A percentile compares a stretch with the other conserved stretches of the same genome.
Evolutionary conservation across 2,888 invertebrate species (phyloP).

Genomic region (Tachina lurida): DNA sequence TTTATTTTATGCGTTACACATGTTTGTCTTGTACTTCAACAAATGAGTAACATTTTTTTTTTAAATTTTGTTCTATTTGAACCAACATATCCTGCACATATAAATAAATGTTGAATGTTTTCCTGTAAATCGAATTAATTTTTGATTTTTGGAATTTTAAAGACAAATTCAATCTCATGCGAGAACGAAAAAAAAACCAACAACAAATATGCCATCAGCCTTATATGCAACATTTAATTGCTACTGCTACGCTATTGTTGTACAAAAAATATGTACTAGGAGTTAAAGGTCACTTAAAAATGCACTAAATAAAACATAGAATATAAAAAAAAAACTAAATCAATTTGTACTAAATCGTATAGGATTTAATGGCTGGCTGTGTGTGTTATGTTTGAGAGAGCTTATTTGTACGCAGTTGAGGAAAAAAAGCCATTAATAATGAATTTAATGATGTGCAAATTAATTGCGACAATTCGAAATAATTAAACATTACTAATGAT

Average conservation of each 20-base stretch:
- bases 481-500: conserved; percentile 68
- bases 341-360: not conserved
- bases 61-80: conserved; percentile 30
- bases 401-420: conserved; percentile 24
- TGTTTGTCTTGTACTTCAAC: conserved; percentile 40
- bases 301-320: conserved; percentile 13
- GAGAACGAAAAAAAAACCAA: not conserved
- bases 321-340: not conserved
- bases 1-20: conserved; percentile 59
- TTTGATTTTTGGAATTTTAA: not conserved
- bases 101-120: conserved; percentile 29
- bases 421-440: conserved; percentile 57
- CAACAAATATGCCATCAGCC: conserved; percentile 10
- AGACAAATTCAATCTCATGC: conserved; percentile 19
- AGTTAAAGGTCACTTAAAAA: conserved; percentile 53
- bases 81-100: conserved; percentile 58
- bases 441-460: conserved; percentile 71
- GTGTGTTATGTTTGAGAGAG: conserved; percentile 8
- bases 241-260: conserved; percentile 43
- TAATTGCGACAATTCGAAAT: conserved; percentile 69
- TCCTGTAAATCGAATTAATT: not conserved
- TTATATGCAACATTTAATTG: conserved; percentile 53
- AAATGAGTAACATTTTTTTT: conserved; percentile 27
- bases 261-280: conserved; percentile 48
- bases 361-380: conserved; percentile 32